Evolutionary conservation across 2,113 vertebrate species (phyloP).

Genomic region (Laterallus jamaicensis): DNA sequence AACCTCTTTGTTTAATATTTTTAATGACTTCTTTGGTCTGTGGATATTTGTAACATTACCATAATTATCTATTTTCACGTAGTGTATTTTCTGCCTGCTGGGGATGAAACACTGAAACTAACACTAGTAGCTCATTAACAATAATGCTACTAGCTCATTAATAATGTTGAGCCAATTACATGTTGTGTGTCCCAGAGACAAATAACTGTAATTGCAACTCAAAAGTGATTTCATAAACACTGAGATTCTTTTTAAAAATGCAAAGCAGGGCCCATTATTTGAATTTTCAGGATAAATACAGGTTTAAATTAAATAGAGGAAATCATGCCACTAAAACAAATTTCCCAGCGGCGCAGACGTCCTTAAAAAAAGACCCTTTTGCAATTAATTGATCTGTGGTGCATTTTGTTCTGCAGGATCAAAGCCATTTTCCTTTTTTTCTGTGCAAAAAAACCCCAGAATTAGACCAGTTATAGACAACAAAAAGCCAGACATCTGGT

Average conservation of each 20-base stretch:
- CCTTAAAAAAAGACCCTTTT: conserved; percentile 32
- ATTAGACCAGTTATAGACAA: conserved; percentile 60
- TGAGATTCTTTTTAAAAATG: conserved; percentile 54
- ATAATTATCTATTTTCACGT: conserved; percentile 70
- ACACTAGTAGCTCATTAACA: conserved; percentile 64
- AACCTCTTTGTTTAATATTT: conserved; percentile 61
- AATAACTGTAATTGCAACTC: conserved; percentile 73
- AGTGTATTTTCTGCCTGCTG: conserved; percentile 67
- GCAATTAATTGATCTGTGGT: background rate
- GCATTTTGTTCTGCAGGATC: conserved; percentile 18
- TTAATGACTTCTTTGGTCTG: conserved; percentile 61
- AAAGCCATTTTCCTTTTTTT: conserved; percentile 10
- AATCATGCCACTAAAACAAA: conserved; percentile 57
- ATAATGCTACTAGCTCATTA: conserved; percentile 68
- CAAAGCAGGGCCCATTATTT: conserved; percentile 48
- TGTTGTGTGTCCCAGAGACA: conserved; percentile 66
- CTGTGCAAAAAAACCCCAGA: background rate
- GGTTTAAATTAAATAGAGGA: conserved; percentile 59
- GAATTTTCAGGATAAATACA: conserved; percentile 52
- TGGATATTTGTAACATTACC: conserved; percentile 66
- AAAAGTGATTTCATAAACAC: conserved; percentile 69
- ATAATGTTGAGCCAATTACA: conserved; percentile 71
- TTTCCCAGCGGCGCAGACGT: background rate
- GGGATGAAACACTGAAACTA: conserved; percentile 32
- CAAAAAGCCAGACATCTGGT: conserved; percentile 72